These are phyloP conservation scores for Tokudaia tokunoshimensis DNA, from an alignment of 2,797 vertebrate species.

Conservation along the genomic window DNA sequence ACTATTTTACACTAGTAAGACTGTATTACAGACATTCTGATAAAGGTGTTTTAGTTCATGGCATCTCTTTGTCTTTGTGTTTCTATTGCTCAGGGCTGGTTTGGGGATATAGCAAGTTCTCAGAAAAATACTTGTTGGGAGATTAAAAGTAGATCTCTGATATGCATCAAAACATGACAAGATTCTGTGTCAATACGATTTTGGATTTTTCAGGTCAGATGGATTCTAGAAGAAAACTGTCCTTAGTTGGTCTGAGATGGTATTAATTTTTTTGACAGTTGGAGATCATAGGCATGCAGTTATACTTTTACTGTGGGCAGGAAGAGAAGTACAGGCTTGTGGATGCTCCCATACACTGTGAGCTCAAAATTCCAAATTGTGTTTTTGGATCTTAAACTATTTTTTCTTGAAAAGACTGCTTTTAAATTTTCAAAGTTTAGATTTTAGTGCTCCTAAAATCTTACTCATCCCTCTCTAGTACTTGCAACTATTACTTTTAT, in stretches of 20 bases:
- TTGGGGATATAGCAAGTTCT: neutral
- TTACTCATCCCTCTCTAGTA: neutral
- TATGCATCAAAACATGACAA: conserved; percentile 10
- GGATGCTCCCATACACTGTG: neutral
- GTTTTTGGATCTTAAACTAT: neutral
- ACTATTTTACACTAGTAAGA: neutral
- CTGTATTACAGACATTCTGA: neutral
- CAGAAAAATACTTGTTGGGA: neutral
- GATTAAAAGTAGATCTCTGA: conserved; percentile 35
- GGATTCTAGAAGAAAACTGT: conserved; percentile 22
- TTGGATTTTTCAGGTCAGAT: neutral
- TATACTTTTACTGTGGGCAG: neutral
- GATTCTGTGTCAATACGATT: conserved; percentile 19
- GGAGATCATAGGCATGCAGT: neutral
- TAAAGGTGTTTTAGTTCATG: neutral
- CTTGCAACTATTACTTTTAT: neutral
- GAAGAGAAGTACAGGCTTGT: neutral
- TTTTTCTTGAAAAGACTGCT: neutral
- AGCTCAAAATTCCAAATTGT: neutral
- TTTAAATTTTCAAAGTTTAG: conserved; percentile 28
- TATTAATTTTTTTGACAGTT: neutral
- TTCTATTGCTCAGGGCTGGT: neutral
- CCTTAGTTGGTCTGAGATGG: neutral
- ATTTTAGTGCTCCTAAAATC: neutral
- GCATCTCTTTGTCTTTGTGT: neutral